Percentiles rank a stretch among this genome's conserved stretches.
These are phyloP conservation scores for Drosophila planitibia DNA, from an alignment of 2,888 invertebrate species.

Conservation along the genomic window DNA sequence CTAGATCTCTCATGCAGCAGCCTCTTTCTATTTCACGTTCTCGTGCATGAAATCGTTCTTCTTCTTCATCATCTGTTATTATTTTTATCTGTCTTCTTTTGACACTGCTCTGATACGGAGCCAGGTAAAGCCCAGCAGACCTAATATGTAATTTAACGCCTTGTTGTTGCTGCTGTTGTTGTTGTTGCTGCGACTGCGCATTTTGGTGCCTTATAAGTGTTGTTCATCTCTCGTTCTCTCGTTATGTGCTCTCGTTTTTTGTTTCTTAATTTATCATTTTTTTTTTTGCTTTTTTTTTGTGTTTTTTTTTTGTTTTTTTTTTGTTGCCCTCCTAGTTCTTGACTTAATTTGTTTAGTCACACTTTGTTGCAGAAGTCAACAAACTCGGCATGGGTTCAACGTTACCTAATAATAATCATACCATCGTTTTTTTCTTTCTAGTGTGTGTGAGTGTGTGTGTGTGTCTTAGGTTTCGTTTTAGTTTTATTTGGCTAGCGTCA, in stretches of 20 bases:
- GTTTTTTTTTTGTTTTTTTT: background rate
- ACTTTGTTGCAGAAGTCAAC: constrained; percentile 80
- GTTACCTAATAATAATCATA: constrained; percentile 60
- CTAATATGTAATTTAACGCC: constrained; percentile 76
- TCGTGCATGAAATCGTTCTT: constrained; percentile 68
- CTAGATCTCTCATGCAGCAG: constrained; percentile 44
- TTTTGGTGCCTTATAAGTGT: constrained; percentile 51
- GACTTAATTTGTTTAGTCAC: constrained; percentile 77
- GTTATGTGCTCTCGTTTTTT: constrained; percentile 47
- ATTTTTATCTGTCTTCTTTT: constrained; percentile 56
- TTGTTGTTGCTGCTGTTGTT: constrained; percentile 37
- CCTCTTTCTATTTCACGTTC: constrained; percentile 51
- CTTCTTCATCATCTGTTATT: constrained; percentile 26
- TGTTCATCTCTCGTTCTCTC: constrained; percentile 25
- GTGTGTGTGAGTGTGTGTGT: background rate
- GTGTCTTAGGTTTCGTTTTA: constrained; percentile 7
- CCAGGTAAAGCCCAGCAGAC: constrained; percentile 32
- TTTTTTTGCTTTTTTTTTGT: background rate
- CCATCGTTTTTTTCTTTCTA: constrained; percentile 8
- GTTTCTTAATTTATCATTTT: constrained; percentile 28
- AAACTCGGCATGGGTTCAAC: constrained; percentile 74
- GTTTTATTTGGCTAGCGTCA: constrained; percentile 57
- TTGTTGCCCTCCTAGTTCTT: constrained; percentile 54
- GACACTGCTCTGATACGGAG: constrained; percentile 45
- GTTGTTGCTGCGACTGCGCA: constrained; percentile 15